Evolutionary conservation across 2,113 vertebrate genomes (phyloP), one percentile per base, ranked within the genome.

Genomic region (Cryptoleucopteryx plumbea): DNA sequence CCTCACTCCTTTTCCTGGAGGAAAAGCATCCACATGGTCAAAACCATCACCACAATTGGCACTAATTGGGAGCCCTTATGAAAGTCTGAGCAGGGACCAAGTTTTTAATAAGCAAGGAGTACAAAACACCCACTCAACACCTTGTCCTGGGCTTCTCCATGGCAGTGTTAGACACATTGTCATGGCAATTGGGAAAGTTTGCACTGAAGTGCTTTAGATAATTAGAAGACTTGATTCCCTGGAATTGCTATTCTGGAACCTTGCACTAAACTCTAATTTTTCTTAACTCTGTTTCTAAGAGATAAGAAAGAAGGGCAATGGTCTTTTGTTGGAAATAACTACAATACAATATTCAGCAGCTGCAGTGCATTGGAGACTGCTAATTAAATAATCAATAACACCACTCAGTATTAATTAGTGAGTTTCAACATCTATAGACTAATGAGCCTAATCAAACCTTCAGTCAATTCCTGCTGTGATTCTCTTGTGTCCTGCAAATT

Each of bases 361-460:
- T 77, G 38, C 47, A 70, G 20, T 72, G 63, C 48, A 75, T 61
- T 79, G 45, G 34, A 80, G 77, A 82, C 9, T 5, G 6, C 53
- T 75, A 82, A 92, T 83, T 79, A 82, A 92, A 89, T 84, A 88
- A 95, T 93, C 52, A 1, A 87, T 94, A 94, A 38, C 52, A 34
- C 21, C 25, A 68, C 48, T 94, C 70, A 23, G 78, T 75, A 94
- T 94, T 93, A 92, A 92, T 91, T 92, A 79, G 62, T 1, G 2
- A 75, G 8, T 72, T 91, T 82, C 61, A 86, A 45, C 36, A 45
- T 65, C 65, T 82, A 58, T 61, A 82, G 43, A 75, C 22, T 82
- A 87, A 89, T 68, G 40, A 93, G 23, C 8, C 32, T 68, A 78
- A 92, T 82, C 82, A 88, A 84, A 75, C 77, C 38, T 86, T 67